Percentiles rank a stretch among this genome's conserved stretches.
These are phyloP conservation scores for Drosophila quadrilineata DNA, from an alignment of 1,140 invertebrate genomes.

Conservation along the genomic window DNA sequence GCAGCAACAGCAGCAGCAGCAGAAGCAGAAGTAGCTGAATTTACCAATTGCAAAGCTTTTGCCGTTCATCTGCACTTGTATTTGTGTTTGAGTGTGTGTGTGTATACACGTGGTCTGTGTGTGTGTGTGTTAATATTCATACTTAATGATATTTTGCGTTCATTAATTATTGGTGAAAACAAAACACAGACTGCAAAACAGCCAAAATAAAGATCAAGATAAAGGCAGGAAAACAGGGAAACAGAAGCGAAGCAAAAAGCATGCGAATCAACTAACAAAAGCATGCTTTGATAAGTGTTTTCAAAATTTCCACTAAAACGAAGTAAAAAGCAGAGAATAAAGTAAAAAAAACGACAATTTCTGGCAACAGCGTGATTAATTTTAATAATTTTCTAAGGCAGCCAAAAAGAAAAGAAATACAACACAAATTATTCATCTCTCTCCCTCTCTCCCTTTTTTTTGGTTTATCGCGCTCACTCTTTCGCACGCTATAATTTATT, in stretches of 20 bases:
- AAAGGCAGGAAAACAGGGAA: neutral
- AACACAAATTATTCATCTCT: conserved; percentile 20
- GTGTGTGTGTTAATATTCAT: conserved; percentile 23
- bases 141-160: conserved; percentile 16
- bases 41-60: conserved; percentile 52
- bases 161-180: conserved; percentile 21
- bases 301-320: conserved; percentile 28
- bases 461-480: conserved; percentile 14
- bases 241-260: too few species aligned
- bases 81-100: neutral
- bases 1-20: conserved; percentile 15
- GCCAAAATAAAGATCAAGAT: neutral
- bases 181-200: conserved; percentile 31
- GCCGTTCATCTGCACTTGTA: neutral
- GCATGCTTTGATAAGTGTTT: conserved; percentile 23
- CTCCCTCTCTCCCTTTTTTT: too few species aligned
- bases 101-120: conserved; percentile 14
- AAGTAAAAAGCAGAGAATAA: conserved; percentile 6
- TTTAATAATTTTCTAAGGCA: conserved; percentile 44
- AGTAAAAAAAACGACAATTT: conserved; percentile 3
- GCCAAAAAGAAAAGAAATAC: conserved; percentile 16
- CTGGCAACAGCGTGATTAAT: conserved; percentile 20
- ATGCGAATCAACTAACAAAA: too few species aligned
- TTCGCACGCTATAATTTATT: conserved; percentile 58
- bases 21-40: conserved; percentile 35